Evolutionary conservation across 2,888 invertebrate genomes (phyloP).

Genomic region (Antheraea yamamai): DNA sequence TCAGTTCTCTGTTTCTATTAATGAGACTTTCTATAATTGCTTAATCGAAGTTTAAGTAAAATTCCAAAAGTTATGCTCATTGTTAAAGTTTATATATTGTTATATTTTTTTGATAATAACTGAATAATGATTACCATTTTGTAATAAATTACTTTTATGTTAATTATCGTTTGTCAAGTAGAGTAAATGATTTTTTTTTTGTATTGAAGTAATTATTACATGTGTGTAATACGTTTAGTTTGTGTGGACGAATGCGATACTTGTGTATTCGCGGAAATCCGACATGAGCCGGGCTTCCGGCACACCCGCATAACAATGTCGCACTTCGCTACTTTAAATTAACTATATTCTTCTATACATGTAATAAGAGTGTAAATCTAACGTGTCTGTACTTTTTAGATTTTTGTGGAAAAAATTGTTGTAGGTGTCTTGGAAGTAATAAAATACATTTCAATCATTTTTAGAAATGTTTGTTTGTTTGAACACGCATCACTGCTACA

Average conservation of each 20-base stretch:
- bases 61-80: not conserved
- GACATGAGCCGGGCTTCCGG: constrained; percentile 47
- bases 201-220: not conserved
- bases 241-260: constrained; percentile 32
- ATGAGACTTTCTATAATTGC: not conserved
- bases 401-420: too few species aligned
- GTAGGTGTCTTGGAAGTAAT: too few species aligned
- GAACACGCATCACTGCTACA: too few species aligned
- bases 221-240: not conserved
- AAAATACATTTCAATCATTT: too few species aligned
- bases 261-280: constrained; percentile 56
- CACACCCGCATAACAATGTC: constrained; percentile 45
- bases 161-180: not conserved
- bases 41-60: not conserved
- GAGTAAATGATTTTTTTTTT: not conserved
- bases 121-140: too few species aligned
- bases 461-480: too few species aligned
- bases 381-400: too few species aligned
- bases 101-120: not conserved
- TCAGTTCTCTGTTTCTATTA: not conserved
- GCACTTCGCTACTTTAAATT: not conserved
- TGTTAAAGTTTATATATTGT: not conserved
- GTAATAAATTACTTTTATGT: too few species aligned
- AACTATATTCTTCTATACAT: not conserved
- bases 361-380: not conserved